These are phyloP conservation scores for Ormyrus labotus DNA, from an alignment of 2,888 invertebrate species.

Conservation along the genomic window DNA sequence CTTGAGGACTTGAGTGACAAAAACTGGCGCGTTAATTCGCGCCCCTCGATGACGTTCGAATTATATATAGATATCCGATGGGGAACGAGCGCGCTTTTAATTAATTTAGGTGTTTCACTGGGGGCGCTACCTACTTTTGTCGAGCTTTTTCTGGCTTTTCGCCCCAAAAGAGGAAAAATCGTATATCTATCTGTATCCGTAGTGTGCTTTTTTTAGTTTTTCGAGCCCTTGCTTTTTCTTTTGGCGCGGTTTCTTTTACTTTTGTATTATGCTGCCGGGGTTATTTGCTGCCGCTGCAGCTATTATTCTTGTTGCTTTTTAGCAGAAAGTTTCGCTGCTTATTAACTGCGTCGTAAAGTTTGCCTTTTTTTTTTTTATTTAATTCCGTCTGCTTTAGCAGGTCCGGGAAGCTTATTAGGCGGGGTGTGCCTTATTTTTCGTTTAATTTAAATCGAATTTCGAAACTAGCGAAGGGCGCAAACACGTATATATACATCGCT, in stretches of 20 bases:
- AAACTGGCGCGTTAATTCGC: too few species aligned
- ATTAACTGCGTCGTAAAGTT: constrained; percentile 41
- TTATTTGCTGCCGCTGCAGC: constrained; percentile 45
- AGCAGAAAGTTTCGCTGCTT: constrained; percentile 31
- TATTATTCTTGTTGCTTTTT: constrained; percentile 41
- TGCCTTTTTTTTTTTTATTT: constrained; percentile 12
- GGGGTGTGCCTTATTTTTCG: too few species aligned
- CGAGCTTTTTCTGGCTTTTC: neutral
- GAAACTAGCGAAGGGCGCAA: too few species aligned
- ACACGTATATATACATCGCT: too few species aligned
- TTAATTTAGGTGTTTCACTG: too few species aligned
- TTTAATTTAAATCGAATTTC: too few species aligned
- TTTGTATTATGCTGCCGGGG: constrained; percentile 31
- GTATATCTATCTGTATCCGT: neutral
- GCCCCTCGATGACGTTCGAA: too few species aligned
- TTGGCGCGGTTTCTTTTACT: constrained; percentile 33
- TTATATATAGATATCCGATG: too few species aligned
- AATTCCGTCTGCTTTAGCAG: neutral
- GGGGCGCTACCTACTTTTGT: too few species aligned
- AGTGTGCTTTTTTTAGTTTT: constrained; percentile 17
- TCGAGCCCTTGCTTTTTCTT: constrained; percentile 8
- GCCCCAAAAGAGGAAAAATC: constrained; percentile 3
- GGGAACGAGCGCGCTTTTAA: too few species aligned
- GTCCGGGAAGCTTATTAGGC: neutral
- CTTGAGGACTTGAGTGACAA: too few species aligned